A percentile compares a stretch with the other conserved stretches of the same genome.
Conservation (phyloP, 2,113 vertebrate genomes). For the Cyprinodon brontotheroides region DNA sequence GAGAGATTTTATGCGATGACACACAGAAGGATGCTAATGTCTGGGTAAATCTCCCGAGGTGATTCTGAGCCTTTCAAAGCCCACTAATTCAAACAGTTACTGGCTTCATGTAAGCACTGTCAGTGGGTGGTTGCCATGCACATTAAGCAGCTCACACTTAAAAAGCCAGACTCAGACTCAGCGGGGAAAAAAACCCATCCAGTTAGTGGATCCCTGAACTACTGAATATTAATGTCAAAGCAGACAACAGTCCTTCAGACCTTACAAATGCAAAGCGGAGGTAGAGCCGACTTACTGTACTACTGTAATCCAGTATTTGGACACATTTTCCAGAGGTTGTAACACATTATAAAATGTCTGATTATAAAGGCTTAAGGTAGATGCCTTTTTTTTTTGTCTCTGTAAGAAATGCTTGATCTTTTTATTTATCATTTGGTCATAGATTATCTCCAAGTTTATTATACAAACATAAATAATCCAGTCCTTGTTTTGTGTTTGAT, state of each 20-base stretch:
- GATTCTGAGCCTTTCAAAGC: conserved; percentile 17
- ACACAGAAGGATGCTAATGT: not conserved
- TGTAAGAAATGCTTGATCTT: not conserved
- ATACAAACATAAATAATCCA: not conserved
- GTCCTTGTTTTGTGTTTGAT: not conserved
- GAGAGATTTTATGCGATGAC: not conserved
- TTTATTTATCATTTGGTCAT: not conserved
- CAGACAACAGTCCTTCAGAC: not conserved
- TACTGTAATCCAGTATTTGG: not conserved
- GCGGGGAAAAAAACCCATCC: conserved; percentile 16
- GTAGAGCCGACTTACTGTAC: not conserved
- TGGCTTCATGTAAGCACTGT: conserved; percentile 4
- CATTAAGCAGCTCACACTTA: not conserved
- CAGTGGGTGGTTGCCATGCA: not conserved
- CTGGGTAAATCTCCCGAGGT: not conserved
- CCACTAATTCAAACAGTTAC: not conserved
- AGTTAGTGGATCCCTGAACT: not conserved
- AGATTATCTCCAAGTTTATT: not conserved
- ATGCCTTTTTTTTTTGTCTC: not conserved
- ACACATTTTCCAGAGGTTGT: conserved; percentile 1
- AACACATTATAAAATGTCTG: not conserved
- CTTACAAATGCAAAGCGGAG: not conserved
- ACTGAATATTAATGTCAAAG: conserved; percentile 4
- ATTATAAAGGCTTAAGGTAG: not conserved
- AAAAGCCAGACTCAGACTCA: conserved; percentile 7